Conservation (phyloP, 2,888 invertebrate genomes). For the Himalopsyche tibetana region DNA sequence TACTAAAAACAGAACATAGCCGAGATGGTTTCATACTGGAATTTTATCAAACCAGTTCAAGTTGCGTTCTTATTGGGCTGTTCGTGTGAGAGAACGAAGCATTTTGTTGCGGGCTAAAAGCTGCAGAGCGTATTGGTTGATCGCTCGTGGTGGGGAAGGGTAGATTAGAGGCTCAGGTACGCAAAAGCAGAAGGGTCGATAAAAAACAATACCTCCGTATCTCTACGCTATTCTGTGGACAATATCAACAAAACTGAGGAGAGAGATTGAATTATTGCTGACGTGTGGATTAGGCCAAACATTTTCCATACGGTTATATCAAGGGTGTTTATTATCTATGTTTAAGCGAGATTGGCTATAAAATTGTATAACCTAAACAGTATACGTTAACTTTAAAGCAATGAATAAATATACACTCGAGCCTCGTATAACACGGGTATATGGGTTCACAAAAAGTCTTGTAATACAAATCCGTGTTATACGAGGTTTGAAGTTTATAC, state of each 20-base stretch:
- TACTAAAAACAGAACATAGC: slow-evolving; percentile 20
- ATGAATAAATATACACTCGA: too few species aligned
- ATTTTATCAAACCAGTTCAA: slow-evolving; percentile 18
- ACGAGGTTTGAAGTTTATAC: too few species aligned
- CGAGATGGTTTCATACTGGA: slow-evolving; percentile 1
- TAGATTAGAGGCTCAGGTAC: slow-evolving; percentile 17
- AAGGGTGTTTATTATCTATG: neutral
- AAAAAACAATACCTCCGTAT: slow-evolving; percentile 26
- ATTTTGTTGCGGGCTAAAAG: neutral
- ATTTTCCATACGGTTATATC: neutral
- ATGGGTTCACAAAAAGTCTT: too few species aligned
- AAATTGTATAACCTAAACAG: neutral
- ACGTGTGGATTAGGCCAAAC: neutral
- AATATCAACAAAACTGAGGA: neutral
- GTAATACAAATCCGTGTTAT: too few species aligned
- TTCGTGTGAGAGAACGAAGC: neutral
- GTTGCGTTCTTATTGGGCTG: slow-evolving; percentile 5
- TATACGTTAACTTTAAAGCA: too few species aligned
- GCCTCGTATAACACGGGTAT: too few species aligned
- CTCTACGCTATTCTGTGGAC: neutral
- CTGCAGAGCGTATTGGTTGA: neutral
- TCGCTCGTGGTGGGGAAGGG: neutral
- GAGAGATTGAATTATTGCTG: slow-evolving; percentile 27
- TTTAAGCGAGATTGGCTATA: neutral
- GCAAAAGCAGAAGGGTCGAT: slow-evolving; percentile 34